Evolutionary conservation across 1,140 invertebrate species (phyloP), one percentile per base, ranked within the genome.

Genomic region (Habropoda laboriosa): DNA sequence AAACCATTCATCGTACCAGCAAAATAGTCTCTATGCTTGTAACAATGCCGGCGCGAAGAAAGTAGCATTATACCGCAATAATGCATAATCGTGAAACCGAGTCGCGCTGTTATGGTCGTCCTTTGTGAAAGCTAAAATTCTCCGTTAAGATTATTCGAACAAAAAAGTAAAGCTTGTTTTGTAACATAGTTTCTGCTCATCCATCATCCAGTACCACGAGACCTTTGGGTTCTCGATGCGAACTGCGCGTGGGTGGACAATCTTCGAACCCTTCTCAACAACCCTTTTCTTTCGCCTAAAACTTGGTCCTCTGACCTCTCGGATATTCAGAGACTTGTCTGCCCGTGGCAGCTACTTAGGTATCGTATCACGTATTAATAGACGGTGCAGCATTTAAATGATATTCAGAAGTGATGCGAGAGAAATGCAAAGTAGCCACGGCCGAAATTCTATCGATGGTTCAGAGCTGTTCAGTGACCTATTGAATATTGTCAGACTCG

Each of bases 121-220:
- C 5, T 42, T 42, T 24, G 45, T 35, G 42, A 45, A 32, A 61
- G 61, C 71, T 72, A 83, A 86, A 83, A 86, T 83, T 75, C 79
- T 77, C 67, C 30, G 67, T 67, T 72, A 78, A 83, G 83, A 87
- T 87, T 85, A 86, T 85, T 82, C 80, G 55, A 58, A 51, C 83
- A 87, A 86, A 87, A 87, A 86, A 63, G 49, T 30, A 35, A 73
- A 66, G 71, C 80, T 77, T 70, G 70, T 64, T 78, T 60, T 68
- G 83, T 63, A 35, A 51, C 67, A 85, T 73, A 83, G 60, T 79
- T 77, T 42, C 51, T 42, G 72, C 58, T 83, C 86, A 83, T 87
- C 81, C 75, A 86, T 86, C 86, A 83, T 87, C 81, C 32, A 58
- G 57, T 42, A 42, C 42, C 12, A 49, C 60, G 18, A 58, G 21